These are phyloP conservation scores for Ischnus inquisitorius DNA, from an alignment of 2,888 invertebrate species.

Conservation along the genomic window DNA sequence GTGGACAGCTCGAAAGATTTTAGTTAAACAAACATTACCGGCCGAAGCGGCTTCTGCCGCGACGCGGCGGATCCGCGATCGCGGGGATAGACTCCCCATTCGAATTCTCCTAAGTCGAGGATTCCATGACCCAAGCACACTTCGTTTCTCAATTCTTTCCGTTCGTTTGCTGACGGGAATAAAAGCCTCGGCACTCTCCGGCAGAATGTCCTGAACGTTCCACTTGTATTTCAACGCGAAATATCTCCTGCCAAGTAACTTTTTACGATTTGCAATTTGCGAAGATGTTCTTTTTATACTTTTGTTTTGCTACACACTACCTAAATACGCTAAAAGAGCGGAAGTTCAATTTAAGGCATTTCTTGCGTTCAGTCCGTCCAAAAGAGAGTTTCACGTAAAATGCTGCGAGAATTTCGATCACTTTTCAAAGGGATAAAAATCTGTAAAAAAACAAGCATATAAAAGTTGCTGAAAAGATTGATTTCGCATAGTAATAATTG, in stretches of 20 bases:
- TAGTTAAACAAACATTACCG: slow-evolving; percentile 80
- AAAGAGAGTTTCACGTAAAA: no score
- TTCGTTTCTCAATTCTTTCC: slow-evolving; percentile 50
- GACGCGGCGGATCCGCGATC: slow-evolving; percentile 48
- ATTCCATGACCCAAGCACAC: slow-evolving; percentile 59
- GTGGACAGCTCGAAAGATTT: slow-evolving; percentile 78
- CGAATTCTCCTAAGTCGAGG: slow-evolving; percentile 64
- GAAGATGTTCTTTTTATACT: background rate
- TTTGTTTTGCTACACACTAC: no score
- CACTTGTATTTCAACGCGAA: background rate
- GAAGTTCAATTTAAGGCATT: no score
- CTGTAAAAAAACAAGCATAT: no score
- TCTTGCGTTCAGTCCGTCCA: no score
- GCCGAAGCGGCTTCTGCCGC: slow-evolving; percentile 49
- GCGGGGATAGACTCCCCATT: slow-evolving; percentile 20
- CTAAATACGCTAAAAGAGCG: no score
- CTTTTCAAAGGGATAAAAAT: no score
- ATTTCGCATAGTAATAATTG: no score
- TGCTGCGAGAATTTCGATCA: no score
- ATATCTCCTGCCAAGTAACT: background rate
- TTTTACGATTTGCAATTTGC: background rate
- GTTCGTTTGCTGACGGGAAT: slow-evolving; percentile 23
- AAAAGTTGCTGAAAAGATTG: no score
- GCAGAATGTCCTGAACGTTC: background rate
- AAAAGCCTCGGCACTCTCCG: background rate